These are phyloP conservation scores for Zygaena filipendulae DNA, from an alignment of 2,888 invertebrate genomes.

Conservation along the genomic window DNA sequence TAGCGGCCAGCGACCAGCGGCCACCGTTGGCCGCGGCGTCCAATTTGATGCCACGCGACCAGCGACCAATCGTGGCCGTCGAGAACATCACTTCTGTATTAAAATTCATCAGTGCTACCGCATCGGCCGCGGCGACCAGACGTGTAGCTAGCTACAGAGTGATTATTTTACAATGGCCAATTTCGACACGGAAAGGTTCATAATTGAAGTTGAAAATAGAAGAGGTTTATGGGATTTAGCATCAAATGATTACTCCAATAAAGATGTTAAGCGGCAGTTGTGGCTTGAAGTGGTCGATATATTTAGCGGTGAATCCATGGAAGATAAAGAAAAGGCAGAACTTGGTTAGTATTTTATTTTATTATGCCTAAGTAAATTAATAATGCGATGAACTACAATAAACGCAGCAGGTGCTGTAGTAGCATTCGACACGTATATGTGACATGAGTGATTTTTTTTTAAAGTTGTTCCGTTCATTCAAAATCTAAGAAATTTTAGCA, in stretches of 20 bases:
- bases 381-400: slow-evolving; percentile 7
- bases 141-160: slow-evolving; percentile 5
- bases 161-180: slow-evolving; percentile 5
- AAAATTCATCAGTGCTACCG: slow-evolving; percentile 6
- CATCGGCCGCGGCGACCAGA: slow-evolving; percentile 7
- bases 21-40: slow-evolving; percentile 12
- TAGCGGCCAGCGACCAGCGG: slow-evolving; percentile 13
- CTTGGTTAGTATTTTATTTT: slow-evolving; percentile 15
- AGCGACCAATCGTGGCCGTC: slow-evolving; percentile 11
- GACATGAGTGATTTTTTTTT: slow-evolving; percentile 9
- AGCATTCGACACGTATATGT: slow-evolving; percentile 7
- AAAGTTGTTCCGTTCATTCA: slow-evolving; percentile 10
- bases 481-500: slow-evolving; percentile 10
- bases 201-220: too few species aligned
- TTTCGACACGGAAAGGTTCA: slow-evolving; percentile 7
- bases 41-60: slow-evolving; percentile 12
- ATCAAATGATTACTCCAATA: slow-evolving; percentile 6
- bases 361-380: slow-evolving; percentile 12
- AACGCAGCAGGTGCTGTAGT: slow-evolving; percentile 6
- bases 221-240: background rate
- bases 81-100: slow-evolving; percentile 11
- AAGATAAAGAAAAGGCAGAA: slow-evolving; percentile 12
- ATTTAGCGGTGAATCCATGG: slow-evolving; percentile 7
- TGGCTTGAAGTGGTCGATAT: slow-evolving; percentile 7
- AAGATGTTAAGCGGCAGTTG: slow-evolving; percentile 9